Base-by-base conservation (phyloP, 2,113 vertebrate species). In the Scophthalmus maximus region DNA sequence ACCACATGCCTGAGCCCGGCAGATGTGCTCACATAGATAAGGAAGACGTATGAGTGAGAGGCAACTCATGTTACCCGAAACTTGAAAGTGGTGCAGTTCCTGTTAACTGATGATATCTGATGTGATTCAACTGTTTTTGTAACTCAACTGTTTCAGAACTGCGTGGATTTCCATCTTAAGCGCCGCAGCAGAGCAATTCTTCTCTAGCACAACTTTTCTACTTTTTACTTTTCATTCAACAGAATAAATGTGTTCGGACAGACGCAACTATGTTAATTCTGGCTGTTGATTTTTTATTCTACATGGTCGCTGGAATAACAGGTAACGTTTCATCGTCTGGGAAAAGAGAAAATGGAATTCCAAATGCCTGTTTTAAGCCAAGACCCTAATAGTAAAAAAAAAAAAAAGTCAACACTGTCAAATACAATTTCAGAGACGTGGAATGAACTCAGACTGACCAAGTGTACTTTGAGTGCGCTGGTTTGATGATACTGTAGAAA, bases 391-490 rank as follows among this genome's bases (percentile, higher is more conserved):
- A 68, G 74, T 75, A 60, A 61, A 73, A 57, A 68, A 60, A 64
- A 70, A 56, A 68, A 22, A 75, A 68, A 72, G 58, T 80, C 63
- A 74, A 30, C 14, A 11, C 63, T 80, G 85, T 90, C 89, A 84
- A 60, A 79, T 42, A 34, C 49, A 55, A 72, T 89, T 86, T 87
- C 34, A 50, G 38, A 73, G 71, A 85, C 6, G n/a, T 29, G 25
- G 36, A 50, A 65, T 82, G 81, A 87, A 88, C 81, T 67, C 63
- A 46, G 30, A 74, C 64, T 81, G 82, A 86, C 76, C 40, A 76
- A 52, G 60, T 46, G 76, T 34, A 49, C 67, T 77, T 79, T 66
- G 50, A 32, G n/a, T 69, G 23, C 47, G 67, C 47, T 22, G 47
- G 61, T 60, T 76, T 44, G 27, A 69, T 84, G 44, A 65, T 53